Percentiles rank a stretch among this genome's conserved stretches.
phyloP scores from a whole-genome alignment of 2,797 vertebrate species.

The Malurus splendens region DNA sequence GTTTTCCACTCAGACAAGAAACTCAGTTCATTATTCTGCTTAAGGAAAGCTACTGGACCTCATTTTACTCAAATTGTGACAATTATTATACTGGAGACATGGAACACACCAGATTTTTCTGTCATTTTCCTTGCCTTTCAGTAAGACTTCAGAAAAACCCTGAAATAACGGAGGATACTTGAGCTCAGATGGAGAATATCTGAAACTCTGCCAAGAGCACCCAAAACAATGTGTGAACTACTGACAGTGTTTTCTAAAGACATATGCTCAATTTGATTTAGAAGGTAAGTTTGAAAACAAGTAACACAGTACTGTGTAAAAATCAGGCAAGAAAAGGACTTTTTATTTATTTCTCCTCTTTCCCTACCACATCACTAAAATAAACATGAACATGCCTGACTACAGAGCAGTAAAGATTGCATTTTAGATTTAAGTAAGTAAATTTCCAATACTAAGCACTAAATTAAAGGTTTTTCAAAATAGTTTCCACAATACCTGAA shows the following conservation, averaged over 20 bases:
- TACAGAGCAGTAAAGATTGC: not conserved
- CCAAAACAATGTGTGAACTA: not conserved
- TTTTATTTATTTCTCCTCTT: not conserved
- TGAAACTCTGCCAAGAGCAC: not conserved
- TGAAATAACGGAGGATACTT: not conserved
- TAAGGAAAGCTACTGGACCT: not conserved
- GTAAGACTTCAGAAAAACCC: not conserved
- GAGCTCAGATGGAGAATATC: not conserved
- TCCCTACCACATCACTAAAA: not conserved
- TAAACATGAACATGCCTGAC: not conserved
- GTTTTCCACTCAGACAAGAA: not conserved
- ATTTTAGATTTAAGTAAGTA: not conserved
- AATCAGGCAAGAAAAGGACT: not conserved
- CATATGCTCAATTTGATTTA: not conserved
- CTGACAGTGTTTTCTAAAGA: not conserved
- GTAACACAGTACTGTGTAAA: not conserved
- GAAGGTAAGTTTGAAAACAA: not conserved
- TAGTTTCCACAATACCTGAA: slow-evolving; percentile 83
- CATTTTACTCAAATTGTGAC: not conserved
- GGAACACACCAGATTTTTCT: not conserved
- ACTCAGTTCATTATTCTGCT: not conserved
- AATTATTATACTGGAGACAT: not conserved
- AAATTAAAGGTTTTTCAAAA: not conserved
- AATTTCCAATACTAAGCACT: not conserved
- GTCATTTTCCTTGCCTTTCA: not conserved